A percentile compares a stretch with the other conserved stretches of the same genome.
phyloP scores from a whole-genome alignment of 2,888 invertebrate species.

The Athripsodes cinereus region DNA sequence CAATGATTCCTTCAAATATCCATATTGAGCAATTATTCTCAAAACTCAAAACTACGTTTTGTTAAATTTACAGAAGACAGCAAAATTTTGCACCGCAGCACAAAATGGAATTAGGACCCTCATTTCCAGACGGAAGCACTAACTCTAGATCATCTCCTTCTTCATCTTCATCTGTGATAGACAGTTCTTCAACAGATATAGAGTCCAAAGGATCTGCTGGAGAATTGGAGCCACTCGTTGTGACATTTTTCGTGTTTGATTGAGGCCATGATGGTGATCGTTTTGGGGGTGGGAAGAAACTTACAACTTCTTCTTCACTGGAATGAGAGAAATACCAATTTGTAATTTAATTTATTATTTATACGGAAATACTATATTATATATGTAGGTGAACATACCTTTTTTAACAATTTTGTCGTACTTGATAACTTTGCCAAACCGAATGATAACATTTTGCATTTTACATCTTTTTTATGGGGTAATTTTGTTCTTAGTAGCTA shows the following conservation, averaged over 20 bases:
- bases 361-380: no score
- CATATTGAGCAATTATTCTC: no score
- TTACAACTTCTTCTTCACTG: conserved; percentile 48
- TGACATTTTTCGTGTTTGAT: conserved; percentile 24
- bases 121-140: conserved; percentile 12
- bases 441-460: no score
- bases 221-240: conserved; percentile 32
- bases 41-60: no score
- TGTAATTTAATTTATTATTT: no score
- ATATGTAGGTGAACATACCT: no score
- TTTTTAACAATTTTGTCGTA: no score
- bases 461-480: no score
- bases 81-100: conserved; percentile 10
- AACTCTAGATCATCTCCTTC: conserved; percentile 26
- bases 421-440: no score
- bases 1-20: no score
- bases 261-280: conserved; percentile 5
- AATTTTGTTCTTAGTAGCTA: no score
- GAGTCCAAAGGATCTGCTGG: conserved; percentile 15
- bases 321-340: conserved; percentile 23
- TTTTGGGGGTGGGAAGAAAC: conserved; percentile 42
- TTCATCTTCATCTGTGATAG: conserved; percentile 24
- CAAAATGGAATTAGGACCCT: background rate
- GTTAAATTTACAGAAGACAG: conserved; percentile 7
- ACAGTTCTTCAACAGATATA: conserved; percentile 25